Conservation (phyloP, 1,140 invertebrate species). For the Goniozus legneri region DNA sequence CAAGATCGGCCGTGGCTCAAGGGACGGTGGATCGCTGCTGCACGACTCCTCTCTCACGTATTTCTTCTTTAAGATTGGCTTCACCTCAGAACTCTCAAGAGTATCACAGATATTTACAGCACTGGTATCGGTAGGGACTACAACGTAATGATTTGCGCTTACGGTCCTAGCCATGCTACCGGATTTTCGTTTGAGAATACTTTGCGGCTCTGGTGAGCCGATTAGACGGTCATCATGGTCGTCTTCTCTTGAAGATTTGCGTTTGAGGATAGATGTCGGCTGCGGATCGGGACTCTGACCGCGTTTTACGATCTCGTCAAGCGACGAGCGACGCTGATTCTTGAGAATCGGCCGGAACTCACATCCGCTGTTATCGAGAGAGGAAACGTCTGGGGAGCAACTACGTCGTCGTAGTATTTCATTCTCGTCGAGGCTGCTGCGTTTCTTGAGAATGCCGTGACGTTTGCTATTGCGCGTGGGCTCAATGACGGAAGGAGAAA, state of each 20-base stretch:
- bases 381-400: conserved; percentile 65
- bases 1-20: conserved; percentile 64
- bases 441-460: conserved; percentile 77
- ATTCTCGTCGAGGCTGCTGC: conserved; percentile 73
- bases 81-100: conserved; percentile 59
- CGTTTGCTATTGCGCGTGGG: conserved; percentile 61
- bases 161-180: conserved; percentile 53
- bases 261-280: conserved; percentile 67
- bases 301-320: conserved; percentile 64
- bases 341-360: conserved; percentile 67
- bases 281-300: conserved; percentile 53
- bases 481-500: conserved; percentile 49
- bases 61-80: conserved; percentile 79
- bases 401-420: conserved; percentile 66
- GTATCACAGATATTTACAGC: conserved; percentile 59
- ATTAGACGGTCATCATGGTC: conserved; percentile 57
- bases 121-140: conserved; percentile 67
- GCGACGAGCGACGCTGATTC: conserved; percentile 64
- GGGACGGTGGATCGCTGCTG: conserved; percentile 37
- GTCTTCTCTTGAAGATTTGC: conserved; percentile 61
- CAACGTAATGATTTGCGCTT: conserved; percentile 62
- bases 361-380: conserved; percentile 56
- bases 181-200: conserved; percentile 72
- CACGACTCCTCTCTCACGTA: conserved; percentile 56
- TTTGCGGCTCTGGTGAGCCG: conserved; percentile 65